Conservation (phyloP, 1,140 invertebrate genomes). For the Lasioglossum baleicum region DNA sequence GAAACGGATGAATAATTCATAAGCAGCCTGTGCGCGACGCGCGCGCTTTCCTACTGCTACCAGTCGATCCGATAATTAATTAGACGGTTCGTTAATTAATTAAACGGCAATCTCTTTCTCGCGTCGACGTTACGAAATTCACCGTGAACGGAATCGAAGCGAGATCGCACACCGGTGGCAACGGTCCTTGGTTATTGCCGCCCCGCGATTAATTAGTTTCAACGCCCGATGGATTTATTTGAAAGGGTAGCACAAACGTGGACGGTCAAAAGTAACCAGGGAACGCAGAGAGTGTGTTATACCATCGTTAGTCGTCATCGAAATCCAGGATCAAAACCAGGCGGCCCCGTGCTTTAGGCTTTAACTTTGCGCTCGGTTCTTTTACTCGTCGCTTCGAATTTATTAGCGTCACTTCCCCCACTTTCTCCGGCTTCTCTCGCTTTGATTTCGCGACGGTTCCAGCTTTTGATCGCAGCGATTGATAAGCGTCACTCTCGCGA, state of each 20-base stretch:
- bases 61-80: slow-evolving; percentile 40
- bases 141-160: slow-evolving; percentile 1
- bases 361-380: neutral
- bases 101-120: slow-evolving; percentile 37
- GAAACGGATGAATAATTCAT: slow-evolving; percentile 47
- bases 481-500: too few relatives aligned
- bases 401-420: neutral
- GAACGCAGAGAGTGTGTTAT: neutral
- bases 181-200: too few relatives aligned
- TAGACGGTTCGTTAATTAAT: slow-evolving; percentile 44
- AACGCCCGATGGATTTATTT: neutral
- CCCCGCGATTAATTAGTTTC: slow-evolving; percentile 9
- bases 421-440: slow-evolving; percentile 21
- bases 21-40: slow-evolving; percentile 1
- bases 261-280: neutral
- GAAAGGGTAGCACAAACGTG: too few relatives aligned
- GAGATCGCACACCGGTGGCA: neutral
- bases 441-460: neutral
- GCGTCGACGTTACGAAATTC: slow-evolving; percentile 27
- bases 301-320: neutral
- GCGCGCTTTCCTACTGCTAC: too few relatives aligned
- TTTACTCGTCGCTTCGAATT: neutral
- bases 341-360: neutral
- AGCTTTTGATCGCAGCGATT: too few relatives aligned
- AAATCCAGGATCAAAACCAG: neutral